A percentile compares a stretch with the other conserved stretches of the same genome.
phyloP scores from a whole-genome alignment of 92 coral and sea anemone species.

The Palythoa grandiflora region DNA sequence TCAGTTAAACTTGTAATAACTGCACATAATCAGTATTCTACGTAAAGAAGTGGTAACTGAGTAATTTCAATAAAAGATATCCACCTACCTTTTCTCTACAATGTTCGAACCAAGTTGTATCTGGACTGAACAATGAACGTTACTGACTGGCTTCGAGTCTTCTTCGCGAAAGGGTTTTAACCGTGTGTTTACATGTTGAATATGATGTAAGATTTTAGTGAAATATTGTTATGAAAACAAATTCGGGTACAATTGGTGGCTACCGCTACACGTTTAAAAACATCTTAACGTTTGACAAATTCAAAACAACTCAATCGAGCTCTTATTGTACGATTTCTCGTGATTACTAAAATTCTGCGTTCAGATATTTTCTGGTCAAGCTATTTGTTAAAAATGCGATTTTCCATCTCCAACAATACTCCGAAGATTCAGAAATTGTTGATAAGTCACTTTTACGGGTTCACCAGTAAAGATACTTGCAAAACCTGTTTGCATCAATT shows the following conservation, averaged over 20 bases:
- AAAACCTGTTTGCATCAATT: neutral
- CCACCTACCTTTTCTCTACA: conserved; percentile 35
- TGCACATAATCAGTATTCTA: too few relatives aligned
- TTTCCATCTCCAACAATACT: neutral
- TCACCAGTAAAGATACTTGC: conserved; percentile 31
- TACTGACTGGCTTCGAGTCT: conserved; percentile 9
- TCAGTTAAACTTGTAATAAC: neutral
- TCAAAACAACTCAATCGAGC: neutral
- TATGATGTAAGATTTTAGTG: conserved; percentile 47
- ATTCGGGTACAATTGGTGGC: neutral
- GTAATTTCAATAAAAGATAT: neutral
- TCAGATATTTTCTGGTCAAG: neutral
- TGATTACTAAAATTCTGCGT: neutral
- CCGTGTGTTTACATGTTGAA: conserved; percentile 32
- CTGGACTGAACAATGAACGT: conserved; percentile 26
- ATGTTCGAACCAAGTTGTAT: conserved; percentile 16
- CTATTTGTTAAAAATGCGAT: neutral
- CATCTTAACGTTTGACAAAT: neutral
- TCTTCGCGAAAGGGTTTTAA: conserved; percentile 27
- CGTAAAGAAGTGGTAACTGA: neutral
- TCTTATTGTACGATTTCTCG: neutral
- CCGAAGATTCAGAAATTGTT: neutral
- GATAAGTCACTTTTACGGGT: neutral
- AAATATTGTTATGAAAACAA: conserved; percentile 34
- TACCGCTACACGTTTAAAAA: conserved; percentile 34